Conservation (phyloP, 2,888 invertebrate genomes). For the Serrognathus titanus region DNA sequence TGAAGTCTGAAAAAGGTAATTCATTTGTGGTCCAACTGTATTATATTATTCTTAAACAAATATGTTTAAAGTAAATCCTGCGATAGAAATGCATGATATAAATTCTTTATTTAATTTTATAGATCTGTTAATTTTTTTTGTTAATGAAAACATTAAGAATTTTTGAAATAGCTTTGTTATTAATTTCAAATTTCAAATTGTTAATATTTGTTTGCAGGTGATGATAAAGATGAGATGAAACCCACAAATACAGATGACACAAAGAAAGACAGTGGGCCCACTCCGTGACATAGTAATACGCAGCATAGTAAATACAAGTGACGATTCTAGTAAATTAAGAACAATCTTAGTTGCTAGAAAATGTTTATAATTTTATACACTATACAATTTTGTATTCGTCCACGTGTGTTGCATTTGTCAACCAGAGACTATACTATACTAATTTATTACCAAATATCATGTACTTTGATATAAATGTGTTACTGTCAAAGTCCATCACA, state of each 20-base stretch:
- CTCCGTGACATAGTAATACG: conserved; percentile 57
- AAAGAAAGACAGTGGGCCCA: conserved; percentile 64
- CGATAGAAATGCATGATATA: too few species aligned
- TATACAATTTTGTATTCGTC: conserved; percentile 15
- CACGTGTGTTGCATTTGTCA: conserved; percentile 9
- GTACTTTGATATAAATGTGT: conserved; percentile 8
- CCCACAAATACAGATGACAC: conserved; percentile 60
- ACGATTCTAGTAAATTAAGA: conserved; percentile 13
- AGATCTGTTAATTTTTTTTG: too few species aligned
- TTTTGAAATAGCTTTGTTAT: too few species aligned
- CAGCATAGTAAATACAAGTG: conserved; percentile 35
- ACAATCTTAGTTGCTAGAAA: background rate
- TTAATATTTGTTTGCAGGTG: conserved; percentile 51
- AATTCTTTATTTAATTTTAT: too few species aligned
- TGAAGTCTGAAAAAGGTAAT: conserved; percentile 56
- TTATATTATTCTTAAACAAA: background rate
- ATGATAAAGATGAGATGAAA: conserved; percentile 62
- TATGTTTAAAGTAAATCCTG: background rate
- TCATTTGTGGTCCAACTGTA: conserved; percentile 19
- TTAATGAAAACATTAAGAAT: too few species aligned
- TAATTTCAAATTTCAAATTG: background rate
- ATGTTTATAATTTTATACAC: conserved; percentile 16
- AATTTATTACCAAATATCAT: conserved; percentile 12
- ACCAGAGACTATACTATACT: conserved; percentile 8
- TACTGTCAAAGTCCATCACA: conserved; percentile 5